These are phyloP conservation scores for Gandaritis pyraliata DNA, from an alignment of 2,888 invertebrate species.

Conservation along the genomic window DNA sequence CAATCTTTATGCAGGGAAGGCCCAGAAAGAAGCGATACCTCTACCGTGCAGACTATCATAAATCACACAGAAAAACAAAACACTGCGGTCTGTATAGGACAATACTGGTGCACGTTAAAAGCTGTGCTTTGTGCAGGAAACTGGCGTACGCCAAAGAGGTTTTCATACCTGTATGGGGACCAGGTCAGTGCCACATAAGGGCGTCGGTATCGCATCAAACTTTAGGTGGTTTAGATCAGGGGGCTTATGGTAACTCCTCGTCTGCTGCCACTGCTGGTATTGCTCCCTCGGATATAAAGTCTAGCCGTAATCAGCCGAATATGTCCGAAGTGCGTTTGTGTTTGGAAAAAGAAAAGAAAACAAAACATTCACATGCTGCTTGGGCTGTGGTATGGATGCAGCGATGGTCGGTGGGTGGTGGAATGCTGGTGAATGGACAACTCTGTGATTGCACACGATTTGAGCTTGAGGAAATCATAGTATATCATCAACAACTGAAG, in stretches of 20 bases:
- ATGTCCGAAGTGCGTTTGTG: conserved; percentile 83
- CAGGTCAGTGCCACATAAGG: conserved; percentile 80
- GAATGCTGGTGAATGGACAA: conserved; percentile 59
- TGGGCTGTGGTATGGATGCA: conserved; percentile 79
- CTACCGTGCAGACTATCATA: conserved; percentile 67
- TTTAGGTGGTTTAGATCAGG: conserved; percentile 83
- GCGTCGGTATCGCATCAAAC: conserved; percentile 80
- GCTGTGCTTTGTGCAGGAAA: conserved; percentile 75
- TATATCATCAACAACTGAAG: not conserved
- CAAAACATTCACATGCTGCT: conserved; percentile 85
- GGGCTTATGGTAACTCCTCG: conserved; percentile 84
- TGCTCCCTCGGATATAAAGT: conserved; percentile 84
- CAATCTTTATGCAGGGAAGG: conserved; percentile 11
- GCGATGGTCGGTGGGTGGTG: conserved; percentile 60
- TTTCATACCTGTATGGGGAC: conserved; percentile 83
- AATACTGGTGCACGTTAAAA: conserved; percentile 74
- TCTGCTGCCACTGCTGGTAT: conserved; percentile 89
- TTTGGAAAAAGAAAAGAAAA: conserved; percentile 84
- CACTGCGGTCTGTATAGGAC: conserved; percentile 55
- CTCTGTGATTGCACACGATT: conserved; percentile 56
- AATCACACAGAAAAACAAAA: conserved; percentile 58
- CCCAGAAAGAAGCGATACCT: conserved; percentile 25
- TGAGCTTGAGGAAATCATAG: not conserved
- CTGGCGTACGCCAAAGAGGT: conserved; percentile 71
- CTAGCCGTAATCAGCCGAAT: conserved; percentile 78